Conservation (phyloP, 2,797 vertebrate species). For the Macropodus opercularis region DNA sequence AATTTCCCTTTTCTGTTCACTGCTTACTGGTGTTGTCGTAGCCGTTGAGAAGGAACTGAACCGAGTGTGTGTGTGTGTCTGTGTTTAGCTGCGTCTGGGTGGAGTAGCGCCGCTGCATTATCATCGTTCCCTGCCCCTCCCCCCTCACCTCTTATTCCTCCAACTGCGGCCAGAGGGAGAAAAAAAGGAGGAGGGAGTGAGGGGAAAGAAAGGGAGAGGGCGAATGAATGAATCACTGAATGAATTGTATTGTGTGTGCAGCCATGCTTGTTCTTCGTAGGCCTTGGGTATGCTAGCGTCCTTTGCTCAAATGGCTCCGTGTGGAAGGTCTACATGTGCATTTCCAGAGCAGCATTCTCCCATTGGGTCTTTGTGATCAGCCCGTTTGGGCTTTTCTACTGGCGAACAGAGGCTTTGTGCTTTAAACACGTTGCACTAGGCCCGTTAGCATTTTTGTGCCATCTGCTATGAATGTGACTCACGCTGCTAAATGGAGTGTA, state of each 20-base stretch:
- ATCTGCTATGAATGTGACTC: slow-evolving; percentile 40
- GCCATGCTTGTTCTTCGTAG: slow-evolving; percentile 78
- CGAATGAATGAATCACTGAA: slow-evolving; percentile 85
- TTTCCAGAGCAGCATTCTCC: slow-evolving; percentile 57
- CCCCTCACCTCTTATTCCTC: slow-evolving; percentile 78
- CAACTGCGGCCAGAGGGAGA: slow-evolving; percentile 74
- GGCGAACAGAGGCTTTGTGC: slow-evolving; percentile 53
- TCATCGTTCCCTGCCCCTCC: slow-evolving; percentile 83
- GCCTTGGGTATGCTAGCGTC: slow-evolving; percentile 72
- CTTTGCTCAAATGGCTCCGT: slow-evolving; percentile 72
- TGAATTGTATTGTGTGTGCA: slow-evolving; percentile 85
- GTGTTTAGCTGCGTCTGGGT: slow-evolving; percentile 80
- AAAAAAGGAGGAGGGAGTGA: slow-evolving; percentile 70
- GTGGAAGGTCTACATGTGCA: slow-evolving; percentile 58
- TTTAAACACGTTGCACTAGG: slow-evolving; percentile 36
- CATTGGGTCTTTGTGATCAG: slow-evolving; percentile 55
- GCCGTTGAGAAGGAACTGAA: slow-evolving; percentile 77
- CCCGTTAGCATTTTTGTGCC: slow-evolving; percentile 51
- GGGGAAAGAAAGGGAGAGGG: slow-evolving; percentile 77
- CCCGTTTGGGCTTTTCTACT: slow-evolving; percentile 40
- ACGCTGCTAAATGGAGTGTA: slow-evolving; percentile 20
- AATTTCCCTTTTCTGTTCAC: slow-evolving; percentile 69
- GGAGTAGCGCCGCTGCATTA: slow-evolving; percentile 85
- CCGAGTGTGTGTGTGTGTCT: slow-evolving; percentile 57
- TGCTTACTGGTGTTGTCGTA: slow-evolving; percentile 58